phyloP scores from a whole-genome alignment of 1,140 invertebrate species.

The Apocrypta bakeri region DNA sequence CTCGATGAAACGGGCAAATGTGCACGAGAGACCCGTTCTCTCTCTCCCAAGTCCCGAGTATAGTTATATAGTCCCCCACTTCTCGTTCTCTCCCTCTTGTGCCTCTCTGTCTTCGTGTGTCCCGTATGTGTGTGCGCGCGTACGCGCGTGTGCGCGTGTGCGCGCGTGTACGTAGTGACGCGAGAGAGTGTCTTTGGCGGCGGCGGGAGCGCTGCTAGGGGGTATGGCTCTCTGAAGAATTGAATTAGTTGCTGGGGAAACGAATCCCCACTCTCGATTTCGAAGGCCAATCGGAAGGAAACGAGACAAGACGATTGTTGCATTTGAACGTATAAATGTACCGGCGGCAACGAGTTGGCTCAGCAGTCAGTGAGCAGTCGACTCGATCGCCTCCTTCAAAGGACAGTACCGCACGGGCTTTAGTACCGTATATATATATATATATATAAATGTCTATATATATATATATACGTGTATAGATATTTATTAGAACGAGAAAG shows the following conservation, averaged over 20 bases:
- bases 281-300: constrained; percentile 58
- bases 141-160: too few relatives aligned
- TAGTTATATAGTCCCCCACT: not conserved
- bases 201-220: not conserved
- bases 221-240: constrained; percentile 40
- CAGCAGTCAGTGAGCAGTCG: constrained; percentile 50
- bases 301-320: constrained; percentile 57
- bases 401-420: constrained; percentile 1
- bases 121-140: not conserved
- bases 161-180: too few relatives aligned
- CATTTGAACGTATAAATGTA: constrained; percentile 64
- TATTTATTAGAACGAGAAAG: too few relatives aligned
- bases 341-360: constrained; percentile 54
- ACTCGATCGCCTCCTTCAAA: constrained; percentile 39
- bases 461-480: too few relatives aligned
- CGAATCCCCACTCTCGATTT: constrained; percentile 53
- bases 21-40: too few relatives aligned
- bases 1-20: too few relatives aligned
- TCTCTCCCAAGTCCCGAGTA: not conserved
- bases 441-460: not conserved
- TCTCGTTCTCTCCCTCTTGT: not conserved
- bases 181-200: not conserved
- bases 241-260: constrained; percentile 56
- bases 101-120: not conserved
- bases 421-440: not conserved